phyloP scores from a whole-genome alignment of 2,113 vertebrate genomes.

The Mus pahari region DNA sequence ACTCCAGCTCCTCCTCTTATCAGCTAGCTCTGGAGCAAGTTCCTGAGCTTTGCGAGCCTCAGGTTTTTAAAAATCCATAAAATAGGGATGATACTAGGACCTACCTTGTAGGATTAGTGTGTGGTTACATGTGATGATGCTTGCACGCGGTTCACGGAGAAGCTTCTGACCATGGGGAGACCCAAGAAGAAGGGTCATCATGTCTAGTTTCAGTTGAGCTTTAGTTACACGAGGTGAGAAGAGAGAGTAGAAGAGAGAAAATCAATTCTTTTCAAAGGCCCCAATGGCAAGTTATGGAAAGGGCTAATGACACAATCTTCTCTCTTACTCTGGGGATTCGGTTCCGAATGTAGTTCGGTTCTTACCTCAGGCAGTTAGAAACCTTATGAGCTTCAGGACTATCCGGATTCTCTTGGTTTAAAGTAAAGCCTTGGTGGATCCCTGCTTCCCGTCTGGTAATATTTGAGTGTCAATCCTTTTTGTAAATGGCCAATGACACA shows the following conservation, averaged over 20 bases:
- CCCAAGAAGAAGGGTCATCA: background rate
- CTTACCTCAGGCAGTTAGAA: background rate
- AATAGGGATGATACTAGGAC: background rate
- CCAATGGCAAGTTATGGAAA: background rate
- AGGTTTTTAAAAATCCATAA: conserved; percentile 13
- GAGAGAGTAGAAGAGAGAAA: background rate
- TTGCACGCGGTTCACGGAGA: background rate
- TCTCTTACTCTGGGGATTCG: background rate
- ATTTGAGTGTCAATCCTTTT: background rate
- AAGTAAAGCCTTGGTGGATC: background rate
- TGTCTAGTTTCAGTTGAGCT: background rate
- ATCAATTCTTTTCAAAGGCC: background rate
- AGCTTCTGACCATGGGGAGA: background rate
- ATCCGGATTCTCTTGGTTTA: background rate
- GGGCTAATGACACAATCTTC: background rate
- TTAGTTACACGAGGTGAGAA: background rate
- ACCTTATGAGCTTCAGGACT: background rate
- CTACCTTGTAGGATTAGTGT: background rate
- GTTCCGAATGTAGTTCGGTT: background rate
- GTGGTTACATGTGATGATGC: background rate
- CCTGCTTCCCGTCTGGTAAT: background rate
- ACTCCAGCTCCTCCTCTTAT: background rate
- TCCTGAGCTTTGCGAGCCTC: background rate
- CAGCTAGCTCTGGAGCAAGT: background rate
- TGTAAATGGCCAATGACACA: background rate